Evolutionary conservation across 2,113 vertebrate genomes (phyloP).

Genomic region (Stigmatopora argus): DNA sequence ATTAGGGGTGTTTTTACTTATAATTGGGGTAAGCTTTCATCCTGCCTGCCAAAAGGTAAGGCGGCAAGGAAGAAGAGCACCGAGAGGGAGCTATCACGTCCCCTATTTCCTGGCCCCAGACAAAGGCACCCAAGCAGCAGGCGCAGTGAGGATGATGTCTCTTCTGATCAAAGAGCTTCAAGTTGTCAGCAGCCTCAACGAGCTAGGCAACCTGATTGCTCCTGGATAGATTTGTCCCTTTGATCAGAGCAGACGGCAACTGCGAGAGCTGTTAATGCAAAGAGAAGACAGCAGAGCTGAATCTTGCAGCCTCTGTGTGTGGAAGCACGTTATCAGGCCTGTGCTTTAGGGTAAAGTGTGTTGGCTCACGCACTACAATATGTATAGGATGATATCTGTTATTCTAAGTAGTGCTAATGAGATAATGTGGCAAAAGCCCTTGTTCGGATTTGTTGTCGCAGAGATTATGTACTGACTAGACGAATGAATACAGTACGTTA

Average conservation of each 20-base stretch:
- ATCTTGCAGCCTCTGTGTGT: conserved; percentile 48
- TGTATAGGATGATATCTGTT: conserved; percentile 62
- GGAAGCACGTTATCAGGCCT: conserved; percentile 48
- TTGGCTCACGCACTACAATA: conserved; percentile 39
- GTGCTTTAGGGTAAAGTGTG: conserved; percentile 41
- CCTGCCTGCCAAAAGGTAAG: conserved; percentile 77
- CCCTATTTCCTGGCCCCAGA: conserved; percentile 84
- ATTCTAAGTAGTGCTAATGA: conserved; percentile 68
- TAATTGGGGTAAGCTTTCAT: conserved; percentile 85
- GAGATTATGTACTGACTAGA: conserved; percentile 42
- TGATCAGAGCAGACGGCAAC: conserved; percentile 77
- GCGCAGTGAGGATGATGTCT: conserved; percentile 79
- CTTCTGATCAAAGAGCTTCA: conserved; percentile 83
- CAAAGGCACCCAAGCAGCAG: conserved; percentile 75
- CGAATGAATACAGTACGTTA: conserved; percentile 2
- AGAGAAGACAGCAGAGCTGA: conserved; percentile 62
- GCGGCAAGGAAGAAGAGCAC: conserved; percentile 69
- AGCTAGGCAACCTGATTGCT: conserved; percentile 75
- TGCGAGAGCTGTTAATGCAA: conserved; percentile 73
- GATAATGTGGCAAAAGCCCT: conserved; percentile 54
- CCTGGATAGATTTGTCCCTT: conserved; percentile 74
- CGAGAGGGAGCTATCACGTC: conserved; percentile 79
- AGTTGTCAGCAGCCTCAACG: conserved; percentile 76
- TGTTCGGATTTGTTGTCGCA: conserved; percentile 52
- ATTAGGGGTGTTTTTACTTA: conserved; percentile 76